A percentile compares a stretch with the other conserved stretches of the same genome.
Conservation (phyloP, 2,888 invertebrate species). For the Tipula lateralis region DNA sequence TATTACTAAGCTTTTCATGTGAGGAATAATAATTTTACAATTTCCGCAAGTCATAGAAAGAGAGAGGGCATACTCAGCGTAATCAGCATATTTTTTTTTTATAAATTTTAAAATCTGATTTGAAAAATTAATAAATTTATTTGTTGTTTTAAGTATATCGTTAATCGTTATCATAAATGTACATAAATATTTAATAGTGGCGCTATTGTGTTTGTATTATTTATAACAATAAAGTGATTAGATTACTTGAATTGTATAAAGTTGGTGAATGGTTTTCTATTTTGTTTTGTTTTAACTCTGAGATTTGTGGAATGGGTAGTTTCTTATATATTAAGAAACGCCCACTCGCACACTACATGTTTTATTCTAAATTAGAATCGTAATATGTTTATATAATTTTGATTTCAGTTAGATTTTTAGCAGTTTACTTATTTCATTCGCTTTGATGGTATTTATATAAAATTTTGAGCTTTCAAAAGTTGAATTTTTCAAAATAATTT, state of each 20-base stretch:
- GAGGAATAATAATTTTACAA: neutral
- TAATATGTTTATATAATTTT: too few species aligned
- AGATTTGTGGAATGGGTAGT: neutral
- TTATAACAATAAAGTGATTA: neutral
- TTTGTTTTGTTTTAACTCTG: neutral
- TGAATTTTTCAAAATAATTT: too few species aligned
- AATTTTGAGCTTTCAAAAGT: too few species aligned
- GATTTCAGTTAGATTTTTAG: too few species aligned
- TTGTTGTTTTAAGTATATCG: neutral
- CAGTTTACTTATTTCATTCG: too few species aligned
- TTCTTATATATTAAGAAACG: neutral
- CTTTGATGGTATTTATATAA: too few species aligned
- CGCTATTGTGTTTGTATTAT: neutral
- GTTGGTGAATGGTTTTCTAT: neutral
- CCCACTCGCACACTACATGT: neutral
- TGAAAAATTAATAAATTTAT: neutral
- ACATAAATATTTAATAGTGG: neutral
- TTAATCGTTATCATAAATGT: neutral
- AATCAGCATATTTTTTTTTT: neutral
- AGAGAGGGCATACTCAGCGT: neutral
- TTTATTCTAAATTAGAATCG: too few species aligned
- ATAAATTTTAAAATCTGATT: neutral
- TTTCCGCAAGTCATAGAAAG: neutral
- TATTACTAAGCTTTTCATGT: constrained; percentile 1
- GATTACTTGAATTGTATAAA: neutral